Percentiles rank a stretch among this genome's conserved stretches.
These are phyloP conservation scores for Tetranychus urticae DNA, from an alignment of 1,140 invertebrate species.

Conservation along the genomic window DNA sequence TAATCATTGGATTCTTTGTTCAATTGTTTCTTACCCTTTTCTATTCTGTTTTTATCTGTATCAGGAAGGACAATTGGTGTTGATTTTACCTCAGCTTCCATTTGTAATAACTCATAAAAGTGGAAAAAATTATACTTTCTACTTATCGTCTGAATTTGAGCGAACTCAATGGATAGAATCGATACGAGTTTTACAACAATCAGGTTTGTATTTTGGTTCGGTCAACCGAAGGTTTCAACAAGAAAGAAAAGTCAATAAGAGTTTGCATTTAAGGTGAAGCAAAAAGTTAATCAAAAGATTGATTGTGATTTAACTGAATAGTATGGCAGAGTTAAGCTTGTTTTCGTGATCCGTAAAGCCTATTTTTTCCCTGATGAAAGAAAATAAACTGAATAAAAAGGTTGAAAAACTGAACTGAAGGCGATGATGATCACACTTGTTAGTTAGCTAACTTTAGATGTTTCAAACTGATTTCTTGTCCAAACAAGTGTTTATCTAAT, in stretches of 20 bases:
- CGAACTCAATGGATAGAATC: constrained; percentile 77
- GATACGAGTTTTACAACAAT: constrained; percentile 44
- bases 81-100: constrained; percentile 65
- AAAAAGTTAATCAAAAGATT: too few relatives aligned
- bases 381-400: neutral
- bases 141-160: constrained; percentile 77
- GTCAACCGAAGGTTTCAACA: neutral
- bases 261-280: too few relatives aligned
- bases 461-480: too few relatives aligned
- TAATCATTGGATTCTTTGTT: neutral
- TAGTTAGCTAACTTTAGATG: too few relatives aligned
- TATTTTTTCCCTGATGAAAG: neutral
- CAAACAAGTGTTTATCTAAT: too few relatives aligned
- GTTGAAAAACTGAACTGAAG: too few relatives aligned
- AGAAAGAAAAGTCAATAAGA: too few relatives aligned
- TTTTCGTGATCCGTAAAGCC: neutral
- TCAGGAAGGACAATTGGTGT: constrained; percentile 54
- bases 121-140: constrained; percentile 47
- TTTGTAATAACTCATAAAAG: constrained; percentile 42
- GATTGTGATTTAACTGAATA: too few relatives aligned
- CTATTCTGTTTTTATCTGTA: constrained; percentile 10
- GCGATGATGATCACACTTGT: too few relatives aligned
- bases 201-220: constrained; percentile 3
- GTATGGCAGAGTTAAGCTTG: neutral
- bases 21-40: neutral